Evolutionary conservation across 2,797 vertebrate genomes (phyloP).

Genomic region (Meda fulgida): DNA sequence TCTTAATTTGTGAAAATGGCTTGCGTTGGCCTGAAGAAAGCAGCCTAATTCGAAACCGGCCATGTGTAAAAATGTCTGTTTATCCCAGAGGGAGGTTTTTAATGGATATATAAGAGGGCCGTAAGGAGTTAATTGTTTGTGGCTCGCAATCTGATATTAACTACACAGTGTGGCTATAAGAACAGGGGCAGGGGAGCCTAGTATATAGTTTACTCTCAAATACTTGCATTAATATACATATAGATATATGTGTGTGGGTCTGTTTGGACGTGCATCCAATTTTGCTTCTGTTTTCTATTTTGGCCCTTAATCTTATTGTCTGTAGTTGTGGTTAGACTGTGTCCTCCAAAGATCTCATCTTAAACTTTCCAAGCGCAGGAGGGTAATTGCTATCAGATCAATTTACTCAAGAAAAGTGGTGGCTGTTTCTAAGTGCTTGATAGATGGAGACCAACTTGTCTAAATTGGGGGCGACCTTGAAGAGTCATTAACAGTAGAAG

Average conservation of each 20-base stretch:
- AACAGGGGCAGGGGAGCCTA: background rate
- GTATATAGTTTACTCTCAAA: conserved; percentile 26
- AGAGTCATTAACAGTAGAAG: conserved; percentile 58
- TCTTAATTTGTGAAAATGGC: conserved; percentile 51
- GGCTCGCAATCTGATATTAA: conserved; percentile 28
- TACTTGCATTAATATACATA: conserved; percentile 37
- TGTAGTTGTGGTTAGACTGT: conserved; percentile 33
- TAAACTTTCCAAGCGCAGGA: conserved; percentile 48
- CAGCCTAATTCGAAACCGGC: conserved; percentile 50
- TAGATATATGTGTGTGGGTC: conserved; percentile 11
- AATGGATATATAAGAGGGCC: conserved; percentile 45
- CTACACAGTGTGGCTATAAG: background rate
- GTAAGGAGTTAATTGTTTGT: conserved; percentile 48
- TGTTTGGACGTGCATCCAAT: conserved; percentile 1
- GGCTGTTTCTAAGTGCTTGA: conserved; percentile 62
- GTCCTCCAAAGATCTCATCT: conserved; percentile 51
- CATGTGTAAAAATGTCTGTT: conserved; percentile 60
- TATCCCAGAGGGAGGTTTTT: conserved; percentile 45
- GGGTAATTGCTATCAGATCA: conserved; percentile 59
- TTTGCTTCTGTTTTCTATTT: conserved; percentile 39
- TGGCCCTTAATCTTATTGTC: conserved; percentile 25
- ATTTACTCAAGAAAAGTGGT: conserved; percentile 60
- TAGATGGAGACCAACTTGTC: conserved; percentile 62
- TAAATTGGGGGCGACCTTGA: conserved; percentile 63
- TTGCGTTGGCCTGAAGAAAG: conserved; percentile 49